Evolutionary conservation across 2,797 vertebrate genomes (phyloP), one percentile per base, ranked within the genome.

Genomic region (Coccyzus lansbergi): DNA sequence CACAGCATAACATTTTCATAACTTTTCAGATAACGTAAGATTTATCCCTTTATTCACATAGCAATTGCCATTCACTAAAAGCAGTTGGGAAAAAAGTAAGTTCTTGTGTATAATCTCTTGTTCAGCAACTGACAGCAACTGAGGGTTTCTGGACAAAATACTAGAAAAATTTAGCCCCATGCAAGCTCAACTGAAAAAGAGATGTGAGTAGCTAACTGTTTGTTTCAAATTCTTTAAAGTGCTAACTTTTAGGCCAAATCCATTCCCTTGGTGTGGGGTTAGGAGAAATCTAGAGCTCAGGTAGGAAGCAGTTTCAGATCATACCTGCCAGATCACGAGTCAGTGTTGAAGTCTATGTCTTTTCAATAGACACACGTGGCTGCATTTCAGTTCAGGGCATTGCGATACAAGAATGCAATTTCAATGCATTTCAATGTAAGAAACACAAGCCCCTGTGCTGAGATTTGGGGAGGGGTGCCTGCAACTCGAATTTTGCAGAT

Each of bases 21-120:
- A 40, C 4, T 8, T 92, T 91, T 59, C 46, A 68, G 18, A 52
- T 70, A 77, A 56, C 33, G 4, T 68, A 52, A 80, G 4, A 29
- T 69, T 86, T 87, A 8, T 64, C 28, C 59, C 59, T 82, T 20
- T 24, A 74, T 74, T 85, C 80, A 20, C 28, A 31, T 31, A 59
- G 70, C 67, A 94, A 77, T 36, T 69, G 24, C 16, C 65, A 58
- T 86, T 84, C 26, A n/a, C 36, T 90, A 70, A 88, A 77, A 90
- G 36, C 72, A 48, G 33, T 19, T 68, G 80, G 51, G n/a, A n/a
- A 48, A 78, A 83, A 64, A 63, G 4, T 67, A 76, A 84, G 56
- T 33, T 94, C n/a, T 69, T 94, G 59, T 28, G 7, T 44, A 12
- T 44, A 68, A 51, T 10, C 58, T 49, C 77, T 69, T 76, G 36